A percentile compares a stretch with the other conserved stretches of the same genome.
Evolutionary conservation across 37 sponge, comb jelly and placozoan species (phyloP).

Genomic region (Oscarella lobularis): DNA sequence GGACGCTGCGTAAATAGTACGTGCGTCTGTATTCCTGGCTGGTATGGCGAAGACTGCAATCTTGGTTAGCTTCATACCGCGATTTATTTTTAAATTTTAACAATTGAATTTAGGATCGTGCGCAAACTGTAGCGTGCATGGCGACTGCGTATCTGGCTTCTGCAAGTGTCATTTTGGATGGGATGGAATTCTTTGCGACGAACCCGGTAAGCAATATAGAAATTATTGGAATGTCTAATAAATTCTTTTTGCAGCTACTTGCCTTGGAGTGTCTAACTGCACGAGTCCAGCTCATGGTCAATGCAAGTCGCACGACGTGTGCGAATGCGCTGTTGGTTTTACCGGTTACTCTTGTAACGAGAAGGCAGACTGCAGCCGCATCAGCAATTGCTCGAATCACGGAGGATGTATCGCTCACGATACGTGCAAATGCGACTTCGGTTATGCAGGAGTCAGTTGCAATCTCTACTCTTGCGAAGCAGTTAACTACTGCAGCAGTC

Average conservation of each 20-base stretch:
- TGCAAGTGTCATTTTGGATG: background rate
- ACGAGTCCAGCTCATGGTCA: background rate
- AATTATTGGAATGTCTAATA: no score
- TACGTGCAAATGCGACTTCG: background rate
- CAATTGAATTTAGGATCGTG: background rate
- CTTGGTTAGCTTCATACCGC: background rate
- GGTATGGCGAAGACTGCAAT: background rate
- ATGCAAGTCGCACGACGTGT: constrained; percentile 1
- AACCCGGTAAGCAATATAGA: background rate
- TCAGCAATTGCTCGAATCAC: background rate
- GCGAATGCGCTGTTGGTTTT: background rate
- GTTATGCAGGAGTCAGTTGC: background rate
- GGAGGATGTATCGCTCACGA: background rate
- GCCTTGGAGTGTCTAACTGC: background rate
- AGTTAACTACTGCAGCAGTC: background rate
- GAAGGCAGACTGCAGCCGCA: background rate
- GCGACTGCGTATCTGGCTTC: background rate
- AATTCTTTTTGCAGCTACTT: background rate
- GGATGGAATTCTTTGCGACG: background rate
- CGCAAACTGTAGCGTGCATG: background rate
- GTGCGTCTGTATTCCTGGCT: background rate
- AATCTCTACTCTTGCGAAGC: background rate
- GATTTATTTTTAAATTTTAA: background rate
- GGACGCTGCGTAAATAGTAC: background rate
- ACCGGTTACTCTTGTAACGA: background rate